These are phyloP conservation scores for Glareola pratincola DNA, from an alignment of 2,113 vertebrate species.

Conservation along the genomic window DNA sequence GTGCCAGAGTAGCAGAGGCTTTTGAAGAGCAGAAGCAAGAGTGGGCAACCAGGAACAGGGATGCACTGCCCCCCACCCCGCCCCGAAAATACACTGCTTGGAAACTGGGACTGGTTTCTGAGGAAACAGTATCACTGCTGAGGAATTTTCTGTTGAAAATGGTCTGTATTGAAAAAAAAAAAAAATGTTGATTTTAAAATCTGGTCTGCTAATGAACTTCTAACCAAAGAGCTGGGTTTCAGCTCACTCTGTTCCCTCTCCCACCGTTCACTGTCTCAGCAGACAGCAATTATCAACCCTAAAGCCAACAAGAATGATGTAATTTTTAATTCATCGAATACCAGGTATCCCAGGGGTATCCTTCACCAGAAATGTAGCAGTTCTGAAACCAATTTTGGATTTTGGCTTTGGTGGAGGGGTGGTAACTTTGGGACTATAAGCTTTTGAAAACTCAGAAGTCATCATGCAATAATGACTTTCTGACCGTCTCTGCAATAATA, in stretches of 20 bases:
- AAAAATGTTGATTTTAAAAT: not conserved
- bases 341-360: slow-evolving; percentile 6
- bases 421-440: not conserved
- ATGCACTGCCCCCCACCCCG: not conserved
- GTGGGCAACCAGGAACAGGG: not conserved
- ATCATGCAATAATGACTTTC: not conserved
- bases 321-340: slow-evolving; percentile 32
- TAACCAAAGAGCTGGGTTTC: not conserved
- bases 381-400: not conserved
- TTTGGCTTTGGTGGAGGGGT: not conserved
- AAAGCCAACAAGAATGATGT: slow-evolving; percentile 29
- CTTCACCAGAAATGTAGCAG: not conserved
- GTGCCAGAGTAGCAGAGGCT: not conserved
- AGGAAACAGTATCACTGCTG: not conserved
- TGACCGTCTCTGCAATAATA: not conserved
- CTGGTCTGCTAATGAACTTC: not conserved
- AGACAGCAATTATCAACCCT: slow-evolving; percentile 21
- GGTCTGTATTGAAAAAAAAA: not conserved
- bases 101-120: not conserved
- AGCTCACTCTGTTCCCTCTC: not conserved
- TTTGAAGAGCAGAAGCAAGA: not conserved
- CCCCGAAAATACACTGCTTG: not conserved
- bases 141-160: not conserved
- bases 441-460: slow-evolving; percentile 5
- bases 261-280: not conserved